phyloP scores from a whole-genome alignment of 2,888 invertebrate species.

The Notodonta ziczac region DNA sequence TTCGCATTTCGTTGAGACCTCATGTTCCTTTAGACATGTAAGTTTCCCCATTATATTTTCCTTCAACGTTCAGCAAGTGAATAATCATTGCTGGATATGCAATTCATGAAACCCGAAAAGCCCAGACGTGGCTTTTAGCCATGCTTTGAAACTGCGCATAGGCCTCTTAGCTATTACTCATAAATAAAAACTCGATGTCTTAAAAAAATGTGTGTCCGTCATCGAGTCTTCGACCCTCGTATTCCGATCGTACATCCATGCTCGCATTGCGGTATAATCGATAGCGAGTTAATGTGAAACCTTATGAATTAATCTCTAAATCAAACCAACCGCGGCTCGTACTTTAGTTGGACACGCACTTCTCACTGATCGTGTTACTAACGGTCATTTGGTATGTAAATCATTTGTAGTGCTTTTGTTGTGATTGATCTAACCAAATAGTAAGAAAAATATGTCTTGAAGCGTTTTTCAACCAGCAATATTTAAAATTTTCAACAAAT shows the following conservation, averaged over 20 bases:
- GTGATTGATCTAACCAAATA: background rate
- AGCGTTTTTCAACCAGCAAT: too few species aligned
- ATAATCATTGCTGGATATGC: too few species aligned
- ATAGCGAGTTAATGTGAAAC: background rate
- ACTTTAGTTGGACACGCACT: background rate
- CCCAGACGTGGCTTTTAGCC: too few species aligned
- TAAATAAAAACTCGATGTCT: background rate
- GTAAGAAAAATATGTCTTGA: too few species aligned
- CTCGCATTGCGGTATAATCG: conserved; percentile 6
- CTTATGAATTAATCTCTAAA: conserved; percentile 6
- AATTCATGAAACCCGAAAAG: too few species aligned
- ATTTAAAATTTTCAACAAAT: too few species aligned
- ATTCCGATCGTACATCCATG: background rate
- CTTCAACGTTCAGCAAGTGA: too few species aligned
- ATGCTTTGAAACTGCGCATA: too few species aligned
- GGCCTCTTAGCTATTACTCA: too few species aligned
- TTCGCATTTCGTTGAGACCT: too few species aligned
- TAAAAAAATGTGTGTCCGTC: background rate
- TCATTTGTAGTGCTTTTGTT: background rate
- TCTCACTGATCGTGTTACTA: conserved; percentile 4
- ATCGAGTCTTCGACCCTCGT: background rate
- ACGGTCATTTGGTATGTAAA: background rate
- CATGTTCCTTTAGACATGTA: too few species aligned
- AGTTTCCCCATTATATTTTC: too few species aligned
- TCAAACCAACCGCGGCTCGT: background rate